Percentiles rank a stretch among this genome's conserved stretches.
phyloP scores from a whole-genome alignment of 2,797 vertebrate species.

The Rhinichthys osculus region DNA sequence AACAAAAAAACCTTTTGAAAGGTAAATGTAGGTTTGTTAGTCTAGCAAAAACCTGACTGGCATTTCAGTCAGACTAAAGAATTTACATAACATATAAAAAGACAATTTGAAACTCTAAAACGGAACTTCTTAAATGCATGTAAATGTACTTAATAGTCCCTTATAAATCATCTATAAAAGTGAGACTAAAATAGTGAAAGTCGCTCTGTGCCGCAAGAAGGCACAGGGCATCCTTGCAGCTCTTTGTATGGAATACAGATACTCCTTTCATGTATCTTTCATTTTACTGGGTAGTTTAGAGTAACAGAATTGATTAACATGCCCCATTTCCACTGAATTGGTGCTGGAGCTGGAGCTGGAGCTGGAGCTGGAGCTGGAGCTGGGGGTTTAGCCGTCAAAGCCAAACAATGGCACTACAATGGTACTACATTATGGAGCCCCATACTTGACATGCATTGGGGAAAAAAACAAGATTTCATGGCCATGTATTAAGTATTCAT shows the following conservation, averaged over 20 bases:
- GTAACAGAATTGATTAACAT: background rate
- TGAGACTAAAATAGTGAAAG: background rate
- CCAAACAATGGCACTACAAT: conserved; percentile 8
- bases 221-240: background rate
- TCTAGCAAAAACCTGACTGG: background rate
- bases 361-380: background rate
- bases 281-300: background rate
- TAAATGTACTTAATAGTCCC: background rate
- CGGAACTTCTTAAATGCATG: conserved; percentile 7
- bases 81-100: background rate
- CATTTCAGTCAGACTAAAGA: background rate
- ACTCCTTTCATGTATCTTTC: background rate
- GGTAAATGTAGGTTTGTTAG: no score
- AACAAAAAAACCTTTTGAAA: background rate
- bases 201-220: background rate
- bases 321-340: background rate
- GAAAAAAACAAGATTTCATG: background rate
- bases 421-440: background rate
- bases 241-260: background rate
- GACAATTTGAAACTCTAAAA: background rate
- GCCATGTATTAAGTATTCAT: background rate
- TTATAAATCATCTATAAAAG: background rate
- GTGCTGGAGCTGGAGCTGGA: background rate
- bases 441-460: background rate
- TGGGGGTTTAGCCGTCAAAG: background rate